Evolutionary conservation across 2,113 vertebrate species (phyloP).

Genomic region (Tragelaphus imberbis): DNA sequence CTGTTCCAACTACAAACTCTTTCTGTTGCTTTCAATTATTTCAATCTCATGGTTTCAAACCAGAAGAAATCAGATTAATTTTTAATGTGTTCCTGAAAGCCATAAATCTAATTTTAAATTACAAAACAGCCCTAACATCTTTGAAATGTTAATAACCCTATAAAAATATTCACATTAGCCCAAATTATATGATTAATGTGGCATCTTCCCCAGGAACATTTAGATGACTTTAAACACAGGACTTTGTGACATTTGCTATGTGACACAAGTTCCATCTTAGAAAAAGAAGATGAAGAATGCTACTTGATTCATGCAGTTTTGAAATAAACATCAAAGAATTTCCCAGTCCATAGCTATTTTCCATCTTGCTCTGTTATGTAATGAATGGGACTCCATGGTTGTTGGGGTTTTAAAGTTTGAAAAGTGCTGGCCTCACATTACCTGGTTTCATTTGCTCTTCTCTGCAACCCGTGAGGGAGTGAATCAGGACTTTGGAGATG

Average conservation of each 20-base stretch:
- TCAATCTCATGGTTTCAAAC: conserved; percentile 20
- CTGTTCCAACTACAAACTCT: neutral
- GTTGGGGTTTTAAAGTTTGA: neutral
- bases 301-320: neutral
- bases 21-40: conserved; percentile 6
- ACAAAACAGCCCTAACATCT: conserved; percentile 68
- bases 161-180: conserved; percentile 73
- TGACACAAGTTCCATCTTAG: neutral
- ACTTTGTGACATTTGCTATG: conserved; percentile 38
- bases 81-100: conserved; percentile 57
- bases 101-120: conserved; percentile 70
- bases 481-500: neutral
- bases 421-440: neutral
- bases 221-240: conserved; percentile 43
- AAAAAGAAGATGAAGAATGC: conserved; percentile 8
- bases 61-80: conserved; percentile 54
- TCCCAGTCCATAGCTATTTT: neutral
- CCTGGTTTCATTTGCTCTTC: neutral
- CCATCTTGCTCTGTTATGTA: neutral
- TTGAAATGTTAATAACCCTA: conserved; percentile 74
- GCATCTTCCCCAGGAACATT: conserved; percentile 59
- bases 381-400: neutral
- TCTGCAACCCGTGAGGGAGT: neutral
- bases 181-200: conserved; percentile 72
- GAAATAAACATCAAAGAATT: conserved; percentile 10